Evolutionary conservation across 1,140 invertebrate genomes (phyloP).

Genomic region (Homarus americanus): DNA sequence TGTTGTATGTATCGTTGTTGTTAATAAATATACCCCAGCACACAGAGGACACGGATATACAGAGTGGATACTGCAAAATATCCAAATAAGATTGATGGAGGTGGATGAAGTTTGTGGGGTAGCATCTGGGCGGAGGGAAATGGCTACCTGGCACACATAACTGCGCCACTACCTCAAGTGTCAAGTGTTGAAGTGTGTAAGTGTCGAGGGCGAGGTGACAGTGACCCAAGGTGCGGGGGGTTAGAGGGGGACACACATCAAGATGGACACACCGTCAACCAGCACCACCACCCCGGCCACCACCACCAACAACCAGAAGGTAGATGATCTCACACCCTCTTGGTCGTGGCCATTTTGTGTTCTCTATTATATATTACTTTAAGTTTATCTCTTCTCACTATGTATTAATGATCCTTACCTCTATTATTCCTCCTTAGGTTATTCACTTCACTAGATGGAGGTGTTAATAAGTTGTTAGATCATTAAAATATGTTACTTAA

Average conservation of each 20-base stretch:
- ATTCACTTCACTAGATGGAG: no score
- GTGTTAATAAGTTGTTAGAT: no score
- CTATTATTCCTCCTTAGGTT: no score
- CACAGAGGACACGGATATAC: not conserved
- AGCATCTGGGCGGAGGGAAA: not conserved
- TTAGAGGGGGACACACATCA: no score
- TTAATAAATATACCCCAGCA: slow-evolving; percentile 30
- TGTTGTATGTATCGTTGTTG: slow-evolving; percentile 11
- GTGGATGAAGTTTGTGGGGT: not conserved
- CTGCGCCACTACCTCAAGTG: no score
- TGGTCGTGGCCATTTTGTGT: not conserved
- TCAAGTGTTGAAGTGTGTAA: not conserved
- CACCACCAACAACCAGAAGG: not conserved
- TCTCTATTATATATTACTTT: no score
- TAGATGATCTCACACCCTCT: not conserved
- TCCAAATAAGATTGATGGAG: not conserved
- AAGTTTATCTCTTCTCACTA: no score
- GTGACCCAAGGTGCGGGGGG: not conserved
- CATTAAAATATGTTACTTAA: no score
- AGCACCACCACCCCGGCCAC: not conserved
- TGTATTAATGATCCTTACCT: no score
- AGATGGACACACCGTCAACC: not conserved
- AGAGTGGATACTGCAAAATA: not conserved
- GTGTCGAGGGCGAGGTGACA: not conserved
- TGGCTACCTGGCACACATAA: not conserved